These are phyloP conservation scores for Neomorphus geoffroyi DNA, from an alignment of 2,797 vertebrate species.

Conservation along the genomic window DNA sequence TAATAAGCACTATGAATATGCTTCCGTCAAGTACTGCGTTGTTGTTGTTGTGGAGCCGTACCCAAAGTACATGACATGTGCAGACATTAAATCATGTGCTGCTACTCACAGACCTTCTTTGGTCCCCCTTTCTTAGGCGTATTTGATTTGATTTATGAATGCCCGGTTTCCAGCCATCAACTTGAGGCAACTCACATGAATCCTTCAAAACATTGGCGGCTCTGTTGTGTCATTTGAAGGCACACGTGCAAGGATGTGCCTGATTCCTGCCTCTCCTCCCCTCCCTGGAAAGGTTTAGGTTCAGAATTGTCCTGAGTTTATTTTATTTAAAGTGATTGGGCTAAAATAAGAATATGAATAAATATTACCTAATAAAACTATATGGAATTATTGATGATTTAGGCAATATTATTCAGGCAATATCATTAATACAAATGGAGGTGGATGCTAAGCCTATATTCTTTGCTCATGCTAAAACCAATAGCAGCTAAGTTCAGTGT, in stretches of 20 bases:
- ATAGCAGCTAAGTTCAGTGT: not conserved
- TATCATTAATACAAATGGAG: not conserved
- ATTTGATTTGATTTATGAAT: not conserved
- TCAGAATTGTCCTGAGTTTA: not conserved
- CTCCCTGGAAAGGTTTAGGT: not conserved
- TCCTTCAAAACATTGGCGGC: not conserved
- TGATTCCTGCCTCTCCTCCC: not conserved
- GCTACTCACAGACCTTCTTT: not conserved
- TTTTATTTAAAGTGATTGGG: not conserved
- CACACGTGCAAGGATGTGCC: not conserved
- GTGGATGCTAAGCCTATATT: not conserved
- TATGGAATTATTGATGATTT: not conserved
- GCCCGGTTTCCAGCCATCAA: not conserved
- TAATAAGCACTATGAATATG: not conserved
- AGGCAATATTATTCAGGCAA: not conserved
- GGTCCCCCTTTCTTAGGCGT: not conserved
- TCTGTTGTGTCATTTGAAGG: not conserved
- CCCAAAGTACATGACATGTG: fast-evolving
- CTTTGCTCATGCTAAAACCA: not conserved
- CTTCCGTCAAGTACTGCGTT: not conserved
- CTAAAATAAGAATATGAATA: not conserved
- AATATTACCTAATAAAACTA: not conserved
- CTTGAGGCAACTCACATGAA: not conserved
- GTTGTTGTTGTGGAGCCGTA: not conserved
- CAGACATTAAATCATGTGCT: not conserved